These are phyloP conservation scores for Petromus typicus DNA, from an alignment of 2,113 vertebrate species.

Conservation along the genomic window DNA sequence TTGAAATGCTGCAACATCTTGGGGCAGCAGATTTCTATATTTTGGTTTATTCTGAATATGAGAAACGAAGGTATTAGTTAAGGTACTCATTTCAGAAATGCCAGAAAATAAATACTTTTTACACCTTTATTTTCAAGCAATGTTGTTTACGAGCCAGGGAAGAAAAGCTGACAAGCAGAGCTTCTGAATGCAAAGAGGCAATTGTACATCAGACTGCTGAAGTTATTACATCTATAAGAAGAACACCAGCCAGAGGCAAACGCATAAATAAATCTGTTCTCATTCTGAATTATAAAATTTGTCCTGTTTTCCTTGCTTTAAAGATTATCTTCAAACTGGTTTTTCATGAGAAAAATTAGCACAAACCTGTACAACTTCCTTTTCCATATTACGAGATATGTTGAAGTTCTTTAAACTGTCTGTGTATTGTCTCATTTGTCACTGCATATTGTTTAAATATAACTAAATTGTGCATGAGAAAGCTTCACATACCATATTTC, in stretches of 20 bases:
- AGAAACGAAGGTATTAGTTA: conserved; percentile 51
- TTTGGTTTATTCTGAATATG: conserved; percentile 57
- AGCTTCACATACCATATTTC: neutral
- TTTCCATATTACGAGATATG: neutral
- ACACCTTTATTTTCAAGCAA: conserved; percentile 16
- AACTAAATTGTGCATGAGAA: neutral
- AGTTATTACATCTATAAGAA: neutral
- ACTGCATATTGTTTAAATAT: neutral
- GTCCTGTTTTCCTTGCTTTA: neutral
- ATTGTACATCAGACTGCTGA: neutral
- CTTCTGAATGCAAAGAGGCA: conserved; percentile 2
- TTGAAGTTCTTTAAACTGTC: neutral
- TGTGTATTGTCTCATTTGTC: neutral
- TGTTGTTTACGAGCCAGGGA: conserved; percentile 3
- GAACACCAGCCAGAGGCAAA: neutral
- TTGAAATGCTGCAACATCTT: conserved; percentile 1
- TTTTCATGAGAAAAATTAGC: neutral
- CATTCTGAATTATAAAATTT: neutral
- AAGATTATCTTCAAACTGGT: neutral
- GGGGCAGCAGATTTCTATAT: conserved; percentile 41
- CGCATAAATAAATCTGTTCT: neutral
- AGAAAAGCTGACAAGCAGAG: neutral
- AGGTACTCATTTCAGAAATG: conserved; percentile 59
- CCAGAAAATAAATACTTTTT: conserved; percentile 46
- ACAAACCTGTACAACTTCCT: neutral